Conservation (phyloP, 2,888 invertebrate genomes). For the Agonopterix arenella region DNA sequence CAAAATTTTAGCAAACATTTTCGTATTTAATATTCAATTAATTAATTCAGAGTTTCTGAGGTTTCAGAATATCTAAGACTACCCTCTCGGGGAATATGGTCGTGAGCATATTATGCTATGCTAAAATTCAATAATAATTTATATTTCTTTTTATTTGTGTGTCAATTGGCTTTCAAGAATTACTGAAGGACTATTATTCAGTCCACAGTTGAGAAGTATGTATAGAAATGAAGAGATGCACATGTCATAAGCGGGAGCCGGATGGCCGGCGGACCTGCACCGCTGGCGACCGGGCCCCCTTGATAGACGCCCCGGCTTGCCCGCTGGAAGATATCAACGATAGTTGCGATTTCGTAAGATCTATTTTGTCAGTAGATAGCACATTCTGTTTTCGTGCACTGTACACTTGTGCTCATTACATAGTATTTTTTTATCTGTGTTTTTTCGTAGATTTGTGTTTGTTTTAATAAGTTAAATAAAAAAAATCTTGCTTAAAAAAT, state of each 20-base stretch:
- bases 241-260: constrained; percentile 37
- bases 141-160: background rate
- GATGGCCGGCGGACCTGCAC: constrained; percentile 5
- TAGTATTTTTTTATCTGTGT: too few species aligned
- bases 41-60: too few species aligned
- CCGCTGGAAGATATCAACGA: constrained; percentile 55
- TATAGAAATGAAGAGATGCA: constrained; percentile 71
- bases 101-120: too few species aligned
- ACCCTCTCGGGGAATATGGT: too few species aligned
- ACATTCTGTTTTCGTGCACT: constrained; percentile 20
- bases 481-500: too few species aligned
- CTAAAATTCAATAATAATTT: too few species aligned
- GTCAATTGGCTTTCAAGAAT: background rate
- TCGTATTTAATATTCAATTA: too few species aligned
- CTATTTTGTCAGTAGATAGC: constrained; percentile 31
- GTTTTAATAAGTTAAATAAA: too few species aligned
- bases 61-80: too few species aligned
- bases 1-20: too few species aligned
- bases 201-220: constrained; percentile 69
- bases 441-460: too few species aligned
- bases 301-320: constrained; percentile 50
- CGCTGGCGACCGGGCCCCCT: constrained; percentile 51
- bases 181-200: constrained; percentile 49
- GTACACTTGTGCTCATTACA: constrained; percentile 15
- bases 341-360: constrained; percentile 60